Base-by-base conservation (phyloP, 1,140 invertebrate genomes). In the Patella vulgata region DNA sequence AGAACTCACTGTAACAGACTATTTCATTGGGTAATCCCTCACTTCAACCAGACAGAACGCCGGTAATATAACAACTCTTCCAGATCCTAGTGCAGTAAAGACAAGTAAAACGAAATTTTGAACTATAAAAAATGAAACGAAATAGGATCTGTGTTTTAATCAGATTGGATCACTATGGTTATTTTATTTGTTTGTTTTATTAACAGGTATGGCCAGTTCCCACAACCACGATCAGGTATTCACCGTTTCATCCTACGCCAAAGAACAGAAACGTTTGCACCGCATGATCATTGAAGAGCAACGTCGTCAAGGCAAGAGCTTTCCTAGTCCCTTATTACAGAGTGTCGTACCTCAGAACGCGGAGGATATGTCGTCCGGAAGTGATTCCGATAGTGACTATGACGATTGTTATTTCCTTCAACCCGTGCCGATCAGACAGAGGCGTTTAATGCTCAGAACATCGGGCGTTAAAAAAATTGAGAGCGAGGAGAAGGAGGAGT, bases 391-490 rank as follows among this genome's bases (percentile, higher is more conserved):
- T 17, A 73, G 68, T 47, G 75, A 79, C 23, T 70, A 68, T 56
- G 95, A 97, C 63, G 94, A 92, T 80, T 97, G 94, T 82, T 97
- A 95, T 80, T 97, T 97, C 68, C 72, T 89, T 4, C 86, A 97
- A 84, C 96, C 96, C 5, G 92, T 98, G 23, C 92, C 95, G 3
- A 95, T 94, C 19, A 88, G 94, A 77, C 95, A 97, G 81, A 88
- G 96, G 59, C 83, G 96, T 52, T 90, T 92, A 1, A 85, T 98
- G 27, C 85, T 98, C 8, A 87, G 95, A 52, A 91, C 93, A 17
- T 91, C 95, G 19, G 96, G 96, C 1, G 91, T 98, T 0, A 87
- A 93, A 28, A 95, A 96, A 86, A 98, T 99, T 78, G 96, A 98
- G 82, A 89, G 92, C 12, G 81, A 90, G 27, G 96, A 99, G 84